These are phyloP conservation scores for Agrilus biguttatus DNA, from an alignment of 2,888 invertebrate genomes.

Conservation along the genomic window DNA sequence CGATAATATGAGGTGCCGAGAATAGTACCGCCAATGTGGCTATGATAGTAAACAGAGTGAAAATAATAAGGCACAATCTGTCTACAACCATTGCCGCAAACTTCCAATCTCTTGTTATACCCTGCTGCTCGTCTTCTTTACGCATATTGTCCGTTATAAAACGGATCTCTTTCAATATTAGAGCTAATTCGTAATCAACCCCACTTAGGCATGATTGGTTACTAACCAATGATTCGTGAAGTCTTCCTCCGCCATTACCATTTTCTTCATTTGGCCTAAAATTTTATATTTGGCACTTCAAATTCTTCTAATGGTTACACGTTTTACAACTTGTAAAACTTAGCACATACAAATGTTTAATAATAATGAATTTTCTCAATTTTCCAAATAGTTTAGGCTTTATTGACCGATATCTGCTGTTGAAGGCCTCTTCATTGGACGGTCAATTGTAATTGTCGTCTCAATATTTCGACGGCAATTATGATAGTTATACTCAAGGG, in stretches of 20 bases:
- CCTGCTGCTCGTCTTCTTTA: conserved; percentile 87
- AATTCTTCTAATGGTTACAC: too few species aligned
- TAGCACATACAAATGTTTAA: too few species aligned
- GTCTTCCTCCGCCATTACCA: conserved; percentile 49
- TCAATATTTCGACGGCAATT: too few species aligned
- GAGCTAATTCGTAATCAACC: conserved; percentile 84
- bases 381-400: too few species aligned
- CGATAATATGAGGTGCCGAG: conserved; percentile 92
- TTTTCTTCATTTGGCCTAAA: conserved; percentile 32
- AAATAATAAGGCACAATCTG: conserved; percentile 98
- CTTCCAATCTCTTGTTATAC: conserved; percentile 96
- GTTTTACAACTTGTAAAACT: too few species aligned
- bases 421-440: too few species aligned
- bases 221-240: conserved; percentile 57
- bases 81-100: conserved; percentile 99
- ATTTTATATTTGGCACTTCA: background rate
- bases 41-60: conserved; percentile 95
- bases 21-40: conserved; percentile 93
- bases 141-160: conserved; percentile 89
- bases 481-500: too few species aligned
- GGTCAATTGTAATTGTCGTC: too few species aligned
- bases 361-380: too few species aligned
- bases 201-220: conserved; percentile 73
- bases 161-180: conserved; percentile 88
- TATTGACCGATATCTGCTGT: too few species aligned